phyloP scores from a whole-genome alignment of 2,888 invertebrate genomes.

The Stenolophus ochropezus region DNA sequence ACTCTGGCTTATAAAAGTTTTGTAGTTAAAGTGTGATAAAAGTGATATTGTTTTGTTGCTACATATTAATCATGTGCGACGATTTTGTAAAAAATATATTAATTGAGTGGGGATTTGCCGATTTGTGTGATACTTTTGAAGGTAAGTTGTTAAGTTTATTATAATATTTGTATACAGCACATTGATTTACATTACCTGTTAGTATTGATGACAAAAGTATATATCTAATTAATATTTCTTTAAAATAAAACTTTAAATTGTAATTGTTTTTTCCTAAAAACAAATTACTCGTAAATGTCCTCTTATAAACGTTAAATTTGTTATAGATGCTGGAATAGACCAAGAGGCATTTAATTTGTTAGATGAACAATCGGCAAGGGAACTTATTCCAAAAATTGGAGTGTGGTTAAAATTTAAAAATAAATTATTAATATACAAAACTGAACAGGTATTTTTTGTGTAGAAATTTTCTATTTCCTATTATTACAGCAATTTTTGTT shows the following conservation, averaged over 20 bases:
- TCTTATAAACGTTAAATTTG: neutral
- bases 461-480: neutral
- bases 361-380: neutral
- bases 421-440: neutral
- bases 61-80: neutral
- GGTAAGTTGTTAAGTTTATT: neutral
- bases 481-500: conserved; percentile 2
- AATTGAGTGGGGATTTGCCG: neutral
- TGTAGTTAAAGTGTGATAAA: neutral
- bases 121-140: neutral
- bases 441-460: neutral
- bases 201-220: neutral
- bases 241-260: neutral
- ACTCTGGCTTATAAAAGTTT: neutral
- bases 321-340: neutral
- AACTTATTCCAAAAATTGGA: neutral
- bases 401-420: neutral
- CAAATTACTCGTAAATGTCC: neutral
- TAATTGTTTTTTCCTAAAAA: neutral
- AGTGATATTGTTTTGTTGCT: neutral
- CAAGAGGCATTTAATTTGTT: neutral
- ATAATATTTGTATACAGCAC: neutral
- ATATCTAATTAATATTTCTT: neutral
- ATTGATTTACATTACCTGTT: neutral
- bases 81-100: neutral